phyloP scores from a whole-genome alignment of 2,888 invertebrate species.

The Crematogaster levior region DNA sequence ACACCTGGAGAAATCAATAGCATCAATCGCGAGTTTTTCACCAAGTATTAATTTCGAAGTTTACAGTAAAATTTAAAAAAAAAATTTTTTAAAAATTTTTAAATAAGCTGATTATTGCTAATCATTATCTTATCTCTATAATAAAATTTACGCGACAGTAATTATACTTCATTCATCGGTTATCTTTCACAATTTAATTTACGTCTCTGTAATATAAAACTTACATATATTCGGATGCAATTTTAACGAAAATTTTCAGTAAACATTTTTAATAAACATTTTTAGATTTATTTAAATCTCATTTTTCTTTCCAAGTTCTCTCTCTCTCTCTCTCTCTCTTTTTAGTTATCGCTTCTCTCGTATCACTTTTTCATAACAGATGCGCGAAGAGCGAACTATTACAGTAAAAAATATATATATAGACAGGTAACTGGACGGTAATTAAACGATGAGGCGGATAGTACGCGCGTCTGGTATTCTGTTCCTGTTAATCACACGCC shows the following conservation, averaged over 20 bases:
- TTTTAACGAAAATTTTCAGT: too few species aligned
- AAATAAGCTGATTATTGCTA: too few species aligned
- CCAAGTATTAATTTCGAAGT: neutral
- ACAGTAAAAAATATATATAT: neutral
- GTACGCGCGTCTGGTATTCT: constrained; percentile 16
- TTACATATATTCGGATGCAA: neutral
- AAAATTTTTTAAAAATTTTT: too few species aligned
- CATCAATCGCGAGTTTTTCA: neutral
- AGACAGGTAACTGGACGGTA: constrained; percentile 31
- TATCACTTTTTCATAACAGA: neutral
- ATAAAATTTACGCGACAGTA: too few species aligned
- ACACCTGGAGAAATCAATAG: constrained; percentile 74
- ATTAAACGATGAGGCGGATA: constrained; percentile 56
- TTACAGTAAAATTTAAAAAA: too few species aligned
- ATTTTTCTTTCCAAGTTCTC: neutral
- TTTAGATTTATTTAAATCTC: neutral
- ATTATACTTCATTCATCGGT: neutral
- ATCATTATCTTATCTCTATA: too few species aligned
- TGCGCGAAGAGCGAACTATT: constrained; percentile 3
- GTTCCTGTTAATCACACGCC: constrained; percentile 58
- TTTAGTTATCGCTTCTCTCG: neutral
- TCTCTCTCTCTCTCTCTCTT: too few species aligned
- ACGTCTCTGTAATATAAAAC: neutral
- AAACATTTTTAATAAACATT: too few species aligned
- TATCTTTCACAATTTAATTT: neutral